These are phyloP conservation scores for Triplophysa dalaica DNA, from an alignment of 2,113 vertebrate genomes.

Conservation along the genomic window DNA sequence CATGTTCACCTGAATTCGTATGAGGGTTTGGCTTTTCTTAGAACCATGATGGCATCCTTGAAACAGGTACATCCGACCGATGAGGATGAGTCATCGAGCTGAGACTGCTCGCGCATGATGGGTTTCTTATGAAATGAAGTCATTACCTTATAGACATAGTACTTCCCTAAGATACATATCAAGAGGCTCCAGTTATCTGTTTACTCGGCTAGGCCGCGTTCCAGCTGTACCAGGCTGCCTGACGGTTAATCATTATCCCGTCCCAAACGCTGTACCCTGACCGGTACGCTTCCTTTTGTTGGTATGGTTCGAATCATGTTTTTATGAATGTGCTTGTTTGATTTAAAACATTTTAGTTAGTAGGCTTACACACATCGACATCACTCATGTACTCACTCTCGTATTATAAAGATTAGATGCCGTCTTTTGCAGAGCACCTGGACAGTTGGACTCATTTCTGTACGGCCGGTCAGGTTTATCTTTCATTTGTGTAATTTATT, in stretches of 20 bases:
- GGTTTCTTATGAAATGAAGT: slow-evolving; percentile 10
- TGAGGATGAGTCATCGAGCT: slow-evolving; percentile 4
- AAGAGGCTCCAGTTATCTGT: slow-evolving; percentile 4
- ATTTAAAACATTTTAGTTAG: background rate
- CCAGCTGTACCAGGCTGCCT: background rate
- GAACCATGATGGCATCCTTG: background rate
- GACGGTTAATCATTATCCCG: slow-evolving; percentile 43
- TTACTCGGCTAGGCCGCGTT: slow-evolving; percentile 5
- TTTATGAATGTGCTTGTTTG: background rate
- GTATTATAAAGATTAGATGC: background rate
- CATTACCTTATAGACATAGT: background rate
- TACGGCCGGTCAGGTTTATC: background rate
- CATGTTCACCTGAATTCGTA: background rate
- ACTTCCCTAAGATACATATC: slow-evolving; percentile 1
- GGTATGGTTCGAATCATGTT: background rate
- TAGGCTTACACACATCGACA: background rate
- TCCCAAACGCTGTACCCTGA: slow-evolving; percentile 20
- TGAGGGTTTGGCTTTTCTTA: slow-evolving; percentile 23
- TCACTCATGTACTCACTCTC: background rate
- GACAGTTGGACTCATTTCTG: background rate
- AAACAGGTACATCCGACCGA: slow-evolving; percentile 10
- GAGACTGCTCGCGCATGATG: background rate
- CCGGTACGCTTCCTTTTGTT: background rate
- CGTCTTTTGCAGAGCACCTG: background rate
- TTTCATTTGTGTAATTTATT: background rate